These are phyloP conservation scores for Spodoptera littoralis DNA, from an alignment of 2,888 invertebrate genomes.

Conservation along the genomic window DNA sequence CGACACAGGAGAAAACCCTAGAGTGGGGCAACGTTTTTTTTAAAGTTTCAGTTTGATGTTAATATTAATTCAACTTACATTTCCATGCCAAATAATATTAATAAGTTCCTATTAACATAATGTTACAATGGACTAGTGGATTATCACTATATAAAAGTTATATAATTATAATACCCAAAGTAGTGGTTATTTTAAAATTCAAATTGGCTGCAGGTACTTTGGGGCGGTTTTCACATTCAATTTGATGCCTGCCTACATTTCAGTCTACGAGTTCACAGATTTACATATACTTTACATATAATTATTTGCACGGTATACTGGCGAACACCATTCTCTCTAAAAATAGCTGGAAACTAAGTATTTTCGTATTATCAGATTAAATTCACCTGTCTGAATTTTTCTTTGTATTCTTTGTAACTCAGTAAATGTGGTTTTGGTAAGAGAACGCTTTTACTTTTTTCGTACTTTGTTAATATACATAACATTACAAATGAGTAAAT, in stretches of 20 bases:
- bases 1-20: too few relatives aligned
- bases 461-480: too few relatives aligned
- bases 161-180: slow-evolving; percentile 25
- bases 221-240: slow-evolving; percentile 61
- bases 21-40: too few relatives aligned
- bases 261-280: slow-evolving; percentile 61
- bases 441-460: too few relatives aligned
- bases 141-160: slow-evolving; percentile 8
- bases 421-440: too few relatives aligned
- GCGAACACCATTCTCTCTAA: slow-evolving; percentile 39
- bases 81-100: too few relatives aligned
- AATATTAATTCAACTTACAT: too few relatives aligned
- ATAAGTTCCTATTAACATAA: not conserved
- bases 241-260: slow-evolving; percentile 61
- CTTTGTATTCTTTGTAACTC: too few relatives aligned
- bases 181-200: slow-evolving; percentile 58
- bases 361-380: slow-evolving; percentile 2
- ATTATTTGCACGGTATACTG: slow-evolving; percentile 60
- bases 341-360: slow-evolving; percentile 24
- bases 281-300: slow-evolving; percentile 73
- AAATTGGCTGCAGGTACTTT: slow-evolving; percentile 58
- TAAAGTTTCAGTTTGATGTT: too few relatives aligned
- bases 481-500: too few relatives aligned
- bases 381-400: not conserved
- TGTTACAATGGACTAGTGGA: not conserved